These are phyloP conservation scores for Loris lydekkerianus DNA, from an alignment of 2,797 vertebrate species.

Conservation along the genomic window DNA sequence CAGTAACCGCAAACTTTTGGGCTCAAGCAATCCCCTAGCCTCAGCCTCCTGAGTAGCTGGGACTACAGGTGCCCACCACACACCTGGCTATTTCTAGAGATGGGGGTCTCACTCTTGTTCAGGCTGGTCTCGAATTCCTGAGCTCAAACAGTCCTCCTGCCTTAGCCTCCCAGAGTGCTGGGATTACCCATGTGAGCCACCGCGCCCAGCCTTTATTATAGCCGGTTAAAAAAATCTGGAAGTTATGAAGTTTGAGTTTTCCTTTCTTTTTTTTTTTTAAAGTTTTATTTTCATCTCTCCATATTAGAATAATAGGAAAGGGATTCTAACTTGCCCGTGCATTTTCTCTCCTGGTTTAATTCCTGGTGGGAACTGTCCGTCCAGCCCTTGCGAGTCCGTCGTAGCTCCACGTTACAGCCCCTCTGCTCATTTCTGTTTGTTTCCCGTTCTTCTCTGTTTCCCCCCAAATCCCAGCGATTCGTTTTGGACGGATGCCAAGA, in stretches of 20 bases:
- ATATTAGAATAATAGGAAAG: not conserved
- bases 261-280: not conserved
- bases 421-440: not conserved
- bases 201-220: too few relatives aligned
- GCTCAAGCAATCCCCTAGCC: too few relatives aligned
- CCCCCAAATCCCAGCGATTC: slow-evolving; percentile 92
- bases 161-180: too few relatives aligned
- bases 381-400: fast-evolving
- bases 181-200: too few relatives aligned
- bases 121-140: too few relatives aligned
- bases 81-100: too few relatives aligned
- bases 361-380: fast-evolving
- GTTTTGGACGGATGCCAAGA: slow-evolving; percentile 98
- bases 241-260: fast-evolving
- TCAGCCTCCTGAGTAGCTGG: too few relatives aligned
- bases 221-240: too few relatives aligned
- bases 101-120: too few relatives aligned
- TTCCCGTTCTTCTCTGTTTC: not conserved
- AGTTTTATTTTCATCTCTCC: not conserved
- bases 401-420: fast-evolving
- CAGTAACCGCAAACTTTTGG: too few relatives aligned
- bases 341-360: fast-evolving
- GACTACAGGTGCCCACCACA: too few relatives aligned
- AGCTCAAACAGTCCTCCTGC: too few relatives aligned
- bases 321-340: fast-evolving